Percentiles rank a stretch among this genome's conserved stretches.
phyloP scores from a whole-genome alignment of 2,797 vertebrate species.

The Pipistrellus nathusii region DNA sequence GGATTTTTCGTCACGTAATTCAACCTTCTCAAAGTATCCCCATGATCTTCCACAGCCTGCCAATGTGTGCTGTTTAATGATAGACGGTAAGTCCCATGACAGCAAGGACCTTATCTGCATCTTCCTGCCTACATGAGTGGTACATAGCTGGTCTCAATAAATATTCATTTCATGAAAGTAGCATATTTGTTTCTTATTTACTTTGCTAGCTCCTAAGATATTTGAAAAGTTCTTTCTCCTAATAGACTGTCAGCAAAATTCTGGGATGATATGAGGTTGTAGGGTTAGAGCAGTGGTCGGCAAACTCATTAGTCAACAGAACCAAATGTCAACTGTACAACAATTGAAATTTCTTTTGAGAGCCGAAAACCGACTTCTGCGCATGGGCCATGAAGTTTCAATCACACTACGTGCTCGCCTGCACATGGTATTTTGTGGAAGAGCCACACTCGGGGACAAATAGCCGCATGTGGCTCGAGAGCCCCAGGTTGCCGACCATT shows the following conservation, averaged over 20 bases:
- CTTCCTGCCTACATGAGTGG: not conserved
- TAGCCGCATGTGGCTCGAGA: no score
- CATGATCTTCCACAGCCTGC: not conserved
- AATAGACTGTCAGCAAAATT: not conserved
- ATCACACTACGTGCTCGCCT: no score
- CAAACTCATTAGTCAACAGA: no score
- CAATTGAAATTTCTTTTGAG: no score
- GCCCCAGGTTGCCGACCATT: no score
- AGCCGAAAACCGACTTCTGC: no score
- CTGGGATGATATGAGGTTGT: not conserved
- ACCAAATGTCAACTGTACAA: no score
- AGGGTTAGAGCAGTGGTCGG: no score
- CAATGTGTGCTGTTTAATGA: not conserved
- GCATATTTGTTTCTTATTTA: not conserved
- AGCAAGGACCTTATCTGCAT: not conserved
- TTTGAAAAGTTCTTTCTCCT: not conserved
- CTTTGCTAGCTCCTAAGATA: conserved; percentile 11
- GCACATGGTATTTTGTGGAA: no score
- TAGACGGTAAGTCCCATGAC: not conserved
- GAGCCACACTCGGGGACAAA: no score
- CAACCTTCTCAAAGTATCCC: not conserved
- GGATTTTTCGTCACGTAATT: not conserved
- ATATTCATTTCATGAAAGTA: conserved; percentile 18
- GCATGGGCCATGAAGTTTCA: no score
- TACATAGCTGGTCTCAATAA: not conserved